Base-by-base conservation (phyloP, 2,797 vertebrate genomes). In the Eulemur albifrons region DNA sequence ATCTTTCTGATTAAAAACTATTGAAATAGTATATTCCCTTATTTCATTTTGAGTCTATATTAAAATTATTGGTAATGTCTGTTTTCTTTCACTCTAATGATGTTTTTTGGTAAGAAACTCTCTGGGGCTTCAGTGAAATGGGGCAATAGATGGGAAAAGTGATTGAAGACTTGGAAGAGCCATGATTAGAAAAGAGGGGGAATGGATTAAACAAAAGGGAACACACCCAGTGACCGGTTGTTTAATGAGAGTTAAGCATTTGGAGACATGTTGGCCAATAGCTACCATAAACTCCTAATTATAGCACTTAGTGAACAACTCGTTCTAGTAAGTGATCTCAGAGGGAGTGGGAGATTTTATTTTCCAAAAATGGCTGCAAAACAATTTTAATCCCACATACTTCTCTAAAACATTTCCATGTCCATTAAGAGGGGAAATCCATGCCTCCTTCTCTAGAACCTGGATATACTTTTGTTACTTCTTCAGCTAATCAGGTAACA, bases 1-100 rank as follows among this genome's bases (percentile, higher is more conserved):
- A 57, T 70, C 94, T 93, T 85, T 69, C 40, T 67, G 76, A n/a
- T 40, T 40, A 59, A 93, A 94, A 79, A 65, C 61, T 59, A 38
- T 35, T 69, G 11, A 57, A 82, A 57, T 72, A 18, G 4, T 59
- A 32, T 50, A 48, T 43, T 48, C 57, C 35, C 21, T 17, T 1
- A 52, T 57, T 81, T 80, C 18, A 65, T 86, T 92, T 63, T 70
- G 4, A 69, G 0, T 4, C 23, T 32, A 10, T 43, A 90, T 79
- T 67, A 57, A 88, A 77, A 20, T 48, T 48, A 35, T 75, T 54
- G 25, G 7, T 63, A 52, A 88, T 65, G 12, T 7, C 10, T 63
- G 0, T 85, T 76, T 35, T 17, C 32, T 61, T 95, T 70, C 32
- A 4, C 27, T 84, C 0, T 76, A 27, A 45, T 73, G 30, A 30